Evolutionary conservation across 2,797 vertebrate species (phyloP).

Genomic region (Linurgus olivaceus): DNA sequence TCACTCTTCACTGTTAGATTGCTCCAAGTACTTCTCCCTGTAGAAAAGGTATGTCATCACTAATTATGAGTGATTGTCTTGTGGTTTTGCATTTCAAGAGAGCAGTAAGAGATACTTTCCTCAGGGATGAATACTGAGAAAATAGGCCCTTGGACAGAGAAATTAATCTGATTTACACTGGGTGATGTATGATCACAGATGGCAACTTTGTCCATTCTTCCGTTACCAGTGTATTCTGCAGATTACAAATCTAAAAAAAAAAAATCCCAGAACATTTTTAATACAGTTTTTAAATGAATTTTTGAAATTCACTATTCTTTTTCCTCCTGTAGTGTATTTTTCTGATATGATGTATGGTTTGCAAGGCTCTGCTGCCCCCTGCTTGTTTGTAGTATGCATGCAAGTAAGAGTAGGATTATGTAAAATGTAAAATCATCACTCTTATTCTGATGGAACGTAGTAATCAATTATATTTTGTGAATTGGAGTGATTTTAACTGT

Average conservation of each 20-base stretch:
- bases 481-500: not conserved
- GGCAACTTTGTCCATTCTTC: not conserved
- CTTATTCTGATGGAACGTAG: not conserved
- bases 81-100: not conserved
- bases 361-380: slow-evolving; percentile 70
- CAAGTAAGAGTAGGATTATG: not conserved
- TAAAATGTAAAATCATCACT: not conserved
- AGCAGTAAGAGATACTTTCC: not conserved
- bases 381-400: not conserved
- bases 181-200: not conserved
- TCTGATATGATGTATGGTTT: not conserved
- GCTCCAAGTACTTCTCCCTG: slow-evolving; percentile 88
- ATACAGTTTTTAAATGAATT: not conserved
- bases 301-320: not conserved
- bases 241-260: not conserved
- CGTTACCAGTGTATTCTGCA: not conserved
- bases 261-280: not conserved
- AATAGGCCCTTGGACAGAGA: not conserved
- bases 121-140: not conserved
- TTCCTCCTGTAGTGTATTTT: not conserved
- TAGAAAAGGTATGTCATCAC: slow-evolving; percentile 84
- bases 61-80: not conserved
- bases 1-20: slow-evolving; percentile 86
- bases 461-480: not conserved
- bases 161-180: not conserved